Evolutionary conservation across 2,797 vertebrate genomes (phyloP).

Genomic region (Xerus rutilus): DNA sequence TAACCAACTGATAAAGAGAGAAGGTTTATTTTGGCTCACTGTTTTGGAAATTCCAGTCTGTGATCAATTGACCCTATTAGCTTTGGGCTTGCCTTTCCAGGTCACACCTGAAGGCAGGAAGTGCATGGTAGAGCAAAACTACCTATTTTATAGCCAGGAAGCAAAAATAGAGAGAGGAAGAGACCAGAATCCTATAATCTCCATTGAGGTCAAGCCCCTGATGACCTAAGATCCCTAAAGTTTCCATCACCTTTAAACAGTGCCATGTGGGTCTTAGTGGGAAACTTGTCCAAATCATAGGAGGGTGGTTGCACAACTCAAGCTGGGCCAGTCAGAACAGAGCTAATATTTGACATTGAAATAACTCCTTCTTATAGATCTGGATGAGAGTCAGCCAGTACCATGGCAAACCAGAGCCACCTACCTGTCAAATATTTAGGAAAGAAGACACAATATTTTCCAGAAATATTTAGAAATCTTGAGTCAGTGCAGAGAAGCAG

Average conservation of each 20-base stretch:
- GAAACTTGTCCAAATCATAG: background rate
- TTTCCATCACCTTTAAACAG: background rate
- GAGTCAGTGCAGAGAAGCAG: background rate
- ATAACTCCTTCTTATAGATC: background rate
- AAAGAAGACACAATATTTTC: background rate
- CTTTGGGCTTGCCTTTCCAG: background rate
- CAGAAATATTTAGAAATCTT: background rate
- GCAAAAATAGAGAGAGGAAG: background rate
- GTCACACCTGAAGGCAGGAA: background rate
- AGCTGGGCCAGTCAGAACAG: background rate
- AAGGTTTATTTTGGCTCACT: background rate
- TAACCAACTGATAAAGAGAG: background rate
- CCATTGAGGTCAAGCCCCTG: background rate
- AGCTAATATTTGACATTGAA: background rate
- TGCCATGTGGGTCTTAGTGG: background rate
- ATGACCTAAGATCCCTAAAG: background rate
- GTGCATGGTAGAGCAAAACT: background rate
- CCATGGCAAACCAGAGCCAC: background rate
- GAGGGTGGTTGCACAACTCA: background rate
- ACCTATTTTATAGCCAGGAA: background rate
- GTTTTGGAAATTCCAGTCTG: background rate
- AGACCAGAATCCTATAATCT: background rate
- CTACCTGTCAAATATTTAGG: background rate
- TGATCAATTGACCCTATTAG: background rate
- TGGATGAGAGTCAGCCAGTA: background rate